Conservation (phyloP, 2,888 invertebrate genomes). For the Catocala fraxini region DNA sequence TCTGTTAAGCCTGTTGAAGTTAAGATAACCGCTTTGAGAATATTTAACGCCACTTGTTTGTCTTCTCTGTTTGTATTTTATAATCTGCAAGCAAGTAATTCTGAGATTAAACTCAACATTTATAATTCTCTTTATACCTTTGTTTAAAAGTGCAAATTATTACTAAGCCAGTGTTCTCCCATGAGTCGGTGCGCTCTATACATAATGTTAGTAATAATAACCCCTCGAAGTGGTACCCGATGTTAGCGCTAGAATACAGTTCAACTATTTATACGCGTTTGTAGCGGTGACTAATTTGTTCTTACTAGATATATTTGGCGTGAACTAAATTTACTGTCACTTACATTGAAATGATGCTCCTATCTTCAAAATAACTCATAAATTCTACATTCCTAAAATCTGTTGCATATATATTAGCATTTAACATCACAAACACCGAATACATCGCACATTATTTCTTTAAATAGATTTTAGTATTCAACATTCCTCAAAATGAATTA, state of each 20-base stretch:
- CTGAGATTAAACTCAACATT: constrained; percentile 36
- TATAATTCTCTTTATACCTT: constrained; percentile 39
- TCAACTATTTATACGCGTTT: constrained; percentile 59
- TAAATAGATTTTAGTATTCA: constrained; percentile 1
- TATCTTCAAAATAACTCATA: constrained; percentile 39
- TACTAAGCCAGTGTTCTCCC: constrained; percentile 15
- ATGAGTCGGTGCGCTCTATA: background rate
- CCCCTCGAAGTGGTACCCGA: constrained; percentile 31
- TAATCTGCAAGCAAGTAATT: constrained; percentile 43
- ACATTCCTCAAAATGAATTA: constrained; percentile 1
- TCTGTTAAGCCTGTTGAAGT: background rate
- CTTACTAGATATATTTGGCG: constrained; percentile 55
- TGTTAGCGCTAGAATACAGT: constrained; percentile 53
- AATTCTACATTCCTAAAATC: constrained; percentile 21
- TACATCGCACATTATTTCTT: background rate
- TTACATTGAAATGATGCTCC: constrained; percentile 41
- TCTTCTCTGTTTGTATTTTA: constrained; percentile 31
- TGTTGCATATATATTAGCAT: constrained; percentile 7
- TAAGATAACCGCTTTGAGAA: constrained; percentile 33
- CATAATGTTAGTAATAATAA: constrained; percentile 19
- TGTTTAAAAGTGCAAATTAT: constrained; percentile 21
- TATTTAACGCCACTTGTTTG: constrained; percentile 27
- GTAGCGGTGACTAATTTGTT: constrained; percentile 65
- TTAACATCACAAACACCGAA: background rate
- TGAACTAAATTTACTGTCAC: constrained; percentile 54